Conservation (phyloP, 2,888 invertebrate genomes). For the Parapristionchus giblindavisi region DNA sequence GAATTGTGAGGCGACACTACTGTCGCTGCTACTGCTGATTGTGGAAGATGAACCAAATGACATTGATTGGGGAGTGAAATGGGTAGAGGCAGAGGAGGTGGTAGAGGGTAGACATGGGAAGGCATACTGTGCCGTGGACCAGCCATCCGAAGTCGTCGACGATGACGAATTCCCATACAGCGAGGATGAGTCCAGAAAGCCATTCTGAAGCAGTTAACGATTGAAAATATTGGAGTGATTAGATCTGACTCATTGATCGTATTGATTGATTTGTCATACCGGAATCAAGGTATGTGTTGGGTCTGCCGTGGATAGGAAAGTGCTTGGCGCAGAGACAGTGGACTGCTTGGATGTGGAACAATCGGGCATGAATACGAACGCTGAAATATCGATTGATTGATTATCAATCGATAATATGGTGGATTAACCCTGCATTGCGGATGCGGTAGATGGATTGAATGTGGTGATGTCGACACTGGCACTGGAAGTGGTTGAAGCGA, state of each 20-base stretch:
- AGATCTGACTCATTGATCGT: background rate
- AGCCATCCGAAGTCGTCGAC: constrained; percentile 8
- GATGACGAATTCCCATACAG: background rate
- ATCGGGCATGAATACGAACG: constrained; percentile 24
- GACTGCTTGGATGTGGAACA: background rate
- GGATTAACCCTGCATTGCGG: background rate
- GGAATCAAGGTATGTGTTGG: background rate
- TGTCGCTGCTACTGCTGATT: background rate
- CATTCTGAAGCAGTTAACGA: background rate
- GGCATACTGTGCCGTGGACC: too few species aligned
- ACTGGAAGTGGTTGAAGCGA: background rate
- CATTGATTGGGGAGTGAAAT: constrained; percentile 5
- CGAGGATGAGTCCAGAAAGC: background rate
- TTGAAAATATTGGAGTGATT: background rate
- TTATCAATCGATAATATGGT: background rate
- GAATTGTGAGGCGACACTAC: background rate
- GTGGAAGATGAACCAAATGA: too few species aligned
- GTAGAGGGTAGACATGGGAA: too few species aligned
- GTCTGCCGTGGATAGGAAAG: background rate
- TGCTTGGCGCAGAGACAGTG: background rate
- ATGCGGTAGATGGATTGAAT: background rate
- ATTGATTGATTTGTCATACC: background rate
- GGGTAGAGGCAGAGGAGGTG: constrained; percentile 14
- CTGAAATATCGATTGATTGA: background rate
- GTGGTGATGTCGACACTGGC: background rate